Percentiles rank a stretch among this genome's conserved stretches.
These are phyloP conservation scores for Neosilurus mollespiculum DNA, from an alignment of 2,797 vertebrate genomes.

Conservation along the genomic window DNA sequence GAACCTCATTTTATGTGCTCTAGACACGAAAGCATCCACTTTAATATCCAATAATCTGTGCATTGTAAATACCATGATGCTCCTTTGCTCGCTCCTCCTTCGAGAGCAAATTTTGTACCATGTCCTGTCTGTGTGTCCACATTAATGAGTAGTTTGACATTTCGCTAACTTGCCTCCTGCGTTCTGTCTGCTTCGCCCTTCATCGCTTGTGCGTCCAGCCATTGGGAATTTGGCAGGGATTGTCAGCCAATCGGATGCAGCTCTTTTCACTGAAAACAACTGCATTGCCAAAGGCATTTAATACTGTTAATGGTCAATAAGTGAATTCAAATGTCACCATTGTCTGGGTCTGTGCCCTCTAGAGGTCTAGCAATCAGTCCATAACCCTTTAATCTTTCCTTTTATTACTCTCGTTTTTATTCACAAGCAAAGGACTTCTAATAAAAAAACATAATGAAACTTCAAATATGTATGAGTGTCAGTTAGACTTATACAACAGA, in stretches of 20 bases:
- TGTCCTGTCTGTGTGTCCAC: conserved; percentile 50
- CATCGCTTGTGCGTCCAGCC: conserved; percentile 59
- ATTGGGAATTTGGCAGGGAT: conserved; percentile 60
- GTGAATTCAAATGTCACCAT: conserved; percentile 60
- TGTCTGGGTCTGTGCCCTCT: conserved; percentile 53
- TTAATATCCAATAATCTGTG: conserved; percentile 16
- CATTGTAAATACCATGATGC: conserved; percentile 1
- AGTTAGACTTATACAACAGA: background rate
- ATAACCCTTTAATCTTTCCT: conserved; percentile 36
- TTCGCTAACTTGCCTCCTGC: conserved; percentile 51
- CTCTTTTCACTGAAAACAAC: conserved; percentile 49
- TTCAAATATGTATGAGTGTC: background rate
- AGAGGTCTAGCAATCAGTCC: conserved; percentile 38
- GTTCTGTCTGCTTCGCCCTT: conserved; percentile 48
- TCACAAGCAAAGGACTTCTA: conserved; percentile 22
- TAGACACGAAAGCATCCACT: background rate
- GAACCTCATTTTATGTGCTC: background rate
- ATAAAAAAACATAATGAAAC: conserved; percentile 25
- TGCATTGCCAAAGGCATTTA: conserved; percentile 59
- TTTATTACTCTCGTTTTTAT: conserved; percentile 32
- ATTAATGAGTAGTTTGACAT: conserved; percentile 59
- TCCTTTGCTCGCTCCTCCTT: conserved; percentile 25
- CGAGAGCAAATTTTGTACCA: conserved; percentile 42
- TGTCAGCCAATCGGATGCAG: conserved; percentile 54
- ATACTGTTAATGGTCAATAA: conserved; percentile 60